Percentiles rank a stretch among this genome's conserved stretches.
phyloP scores from a whole-genome alignment of 1,140 invertebrate genomes.

The Coenobita brevimanus region DNA sequence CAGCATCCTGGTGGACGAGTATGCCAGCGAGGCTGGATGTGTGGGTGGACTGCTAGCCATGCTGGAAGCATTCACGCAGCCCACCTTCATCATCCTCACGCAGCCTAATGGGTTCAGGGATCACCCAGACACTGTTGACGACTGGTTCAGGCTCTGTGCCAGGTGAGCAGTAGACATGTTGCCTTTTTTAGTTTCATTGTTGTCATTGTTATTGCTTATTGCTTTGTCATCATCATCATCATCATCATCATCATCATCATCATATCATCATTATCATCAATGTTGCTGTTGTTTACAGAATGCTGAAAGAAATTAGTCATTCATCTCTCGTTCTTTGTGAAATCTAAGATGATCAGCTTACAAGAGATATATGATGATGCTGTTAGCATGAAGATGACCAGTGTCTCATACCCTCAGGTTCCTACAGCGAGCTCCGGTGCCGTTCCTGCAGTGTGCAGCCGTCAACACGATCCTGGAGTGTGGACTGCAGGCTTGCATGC shows the following conservation, averaged over 20 bases:
- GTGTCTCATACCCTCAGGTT: conserved; percentile 75
- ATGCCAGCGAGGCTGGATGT: conserved; percentile 82
- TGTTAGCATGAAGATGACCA: too few species aligned
- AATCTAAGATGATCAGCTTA: too few species aligned
- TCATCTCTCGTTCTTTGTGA: too few species aligned
- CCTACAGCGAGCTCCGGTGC: conserved; percentile 86
- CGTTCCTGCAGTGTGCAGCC: conserved; percentile 84
- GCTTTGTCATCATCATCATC: too few species aligned
- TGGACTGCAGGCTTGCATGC: conserved; percentile 84
- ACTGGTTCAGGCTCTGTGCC: conserved; percentile 92
- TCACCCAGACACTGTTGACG: conserved; percentile 98
- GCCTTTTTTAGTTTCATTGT: not conserved
- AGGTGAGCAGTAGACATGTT: conserved; percentile 73
- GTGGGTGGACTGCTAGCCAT: conserved; percentile 86
- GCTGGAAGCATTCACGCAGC: conserved; percentile 89
- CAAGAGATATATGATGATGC: too few species aligned
- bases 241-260: too few species aligned
- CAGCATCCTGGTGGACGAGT: conserved; percentile 96
- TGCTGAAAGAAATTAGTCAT: too few species aligned
- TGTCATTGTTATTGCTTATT: not conserved
- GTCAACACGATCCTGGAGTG: conserved; percentile 86
- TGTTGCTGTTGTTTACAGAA: too few species aligned
- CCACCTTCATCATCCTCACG: conserved; percentile 88
- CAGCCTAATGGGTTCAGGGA: conserved; percentile 83
- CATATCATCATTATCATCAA: too few species aligned